Evolutionary conservation across 2,888 invertebrate genomes (phyloP), one percentile per base, ranked within the genome.

Genomic region (Apamea anceps): DNA sequence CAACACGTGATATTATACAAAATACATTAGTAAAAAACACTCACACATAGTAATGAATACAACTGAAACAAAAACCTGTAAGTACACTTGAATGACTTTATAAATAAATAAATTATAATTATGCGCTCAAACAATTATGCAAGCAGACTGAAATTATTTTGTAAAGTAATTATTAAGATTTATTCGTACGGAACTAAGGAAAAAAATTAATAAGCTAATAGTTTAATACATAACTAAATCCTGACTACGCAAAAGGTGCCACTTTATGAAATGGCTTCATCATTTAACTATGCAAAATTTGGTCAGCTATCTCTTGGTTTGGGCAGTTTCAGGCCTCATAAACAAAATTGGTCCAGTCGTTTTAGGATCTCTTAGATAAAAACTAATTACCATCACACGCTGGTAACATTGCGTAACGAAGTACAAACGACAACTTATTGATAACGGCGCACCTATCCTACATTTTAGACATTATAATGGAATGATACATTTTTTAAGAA

Each of bases 401-500:
- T 71, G 77, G 79, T 79, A 86, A 78, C 72, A 88, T 84, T 80
- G 83, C 81, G 79, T 85, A 85, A 88, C 86, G 75, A 63, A 88
- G 81, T 76, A 88, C 82, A 85, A 85, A 86, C 88, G 85, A 89
- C 91, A 92, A 93, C 94, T 95, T 94, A 96, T 92, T 92, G 91
- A 94, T 95, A 94, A 95, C 92, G 92, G 93, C 93, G 93, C 93
- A 95, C 94, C 96, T 96, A 96, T 94, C 93, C 96, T 96, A 96
- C 95, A 92, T 94, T 96, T 96, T 96, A 96, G 95, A 95, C 92
- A 94, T 94, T 95, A 96, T 93, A 96, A 95, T 97, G 96, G 96
- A 97, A 97, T 97, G 96, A 96, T 96, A 96, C 93, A 95, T 96
- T 96, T 88, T 95, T 95, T 91, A 95, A 96, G 96, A 96, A 96